These are phyloP conservation scores for Philaethria dido DNA, from an alignment of 2,888 invertebrate genomes.

Conservation along the genomic window DNA sequence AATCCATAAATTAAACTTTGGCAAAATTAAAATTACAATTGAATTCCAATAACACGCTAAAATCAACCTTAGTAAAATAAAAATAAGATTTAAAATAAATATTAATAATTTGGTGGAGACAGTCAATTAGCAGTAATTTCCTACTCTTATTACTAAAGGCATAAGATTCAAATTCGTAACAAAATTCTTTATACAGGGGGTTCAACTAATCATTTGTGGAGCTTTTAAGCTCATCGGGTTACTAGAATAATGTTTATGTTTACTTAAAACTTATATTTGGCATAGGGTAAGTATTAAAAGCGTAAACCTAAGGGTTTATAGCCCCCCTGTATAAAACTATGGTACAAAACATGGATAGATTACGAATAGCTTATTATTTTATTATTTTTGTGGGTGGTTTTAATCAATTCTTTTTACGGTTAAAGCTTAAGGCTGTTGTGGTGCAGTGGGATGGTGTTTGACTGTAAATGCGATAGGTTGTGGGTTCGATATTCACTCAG, in stretches of 20 bases:
- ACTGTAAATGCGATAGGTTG: no score
- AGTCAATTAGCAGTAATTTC: slow-evolving; percentile 3
- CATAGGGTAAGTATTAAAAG: slow-evolving; percentile 59
- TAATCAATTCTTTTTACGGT: neutral
- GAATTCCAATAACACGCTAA: neutral
- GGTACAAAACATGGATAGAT: slow-evolving; percentile 21
- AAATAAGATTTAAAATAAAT: neutral
- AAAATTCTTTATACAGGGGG: slow-evolving; percentile 46
- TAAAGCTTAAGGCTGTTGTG: no score
- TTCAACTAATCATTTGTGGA: slow-evolving; percentile 71
- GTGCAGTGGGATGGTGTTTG: no score
- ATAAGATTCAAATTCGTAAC: slow-evolving; percentile 33
- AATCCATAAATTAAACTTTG: no score
- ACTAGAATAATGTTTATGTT: slow-evolving; percentile 83
- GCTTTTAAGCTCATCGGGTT: slow-evolving; percentile 77
- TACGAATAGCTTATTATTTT: slow-evolving; percentile 23
- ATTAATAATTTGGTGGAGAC: neutral
- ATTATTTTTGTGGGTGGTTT: neutral
- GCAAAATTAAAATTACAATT: slow-evolving; percentile 8
- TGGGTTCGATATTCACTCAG: no score
- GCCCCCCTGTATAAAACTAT: slow-evolving; percentile 33
- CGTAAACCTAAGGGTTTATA: slow-evolving; percentile 56
- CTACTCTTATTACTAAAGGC: neutral
- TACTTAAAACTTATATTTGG: slow-evolving; percentile 66
- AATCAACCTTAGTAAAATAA: neutral